Evolutionary conservation across 1,140 invertebrate genomes (phyloP).

Genomic region (Battus philenor): DNA sequence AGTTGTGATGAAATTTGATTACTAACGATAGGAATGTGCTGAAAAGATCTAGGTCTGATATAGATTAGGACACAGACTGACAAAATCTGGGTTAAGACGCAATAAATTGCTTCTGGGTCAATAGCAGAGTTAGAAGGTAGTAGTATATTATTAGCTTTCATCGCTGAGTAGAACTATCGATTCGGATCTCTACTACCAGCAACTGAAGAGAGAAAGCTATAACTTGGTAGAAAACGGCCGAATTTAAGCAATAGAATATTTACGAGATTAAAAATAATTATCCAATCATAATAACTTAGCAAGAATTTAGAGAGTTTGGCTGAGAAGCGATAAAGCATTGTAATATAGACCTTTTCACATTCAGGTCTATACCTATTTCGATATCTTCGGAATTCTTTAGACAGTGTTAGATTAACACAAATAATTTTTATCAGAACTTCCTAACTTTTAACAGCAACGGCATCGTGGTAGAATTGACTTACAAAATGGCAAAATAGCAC

Average conservation of each 20-base stretch:
- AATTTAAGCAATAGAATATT: not conserved
- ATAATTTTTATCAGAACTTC: too few species aligned
- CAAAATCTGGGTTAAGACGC: not conserved
- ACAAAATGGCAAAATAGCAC: too few species aligned
- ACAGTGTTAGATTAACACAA: too few species aligned
- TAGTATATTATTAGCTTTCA: slow-evolving; percentile 2
- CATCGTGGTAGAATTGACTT: too few species aligned
- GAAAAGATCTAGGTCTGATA: not conserved
- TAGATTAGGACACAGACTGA: not conserved
- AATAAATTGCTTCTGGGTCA: not conserved
- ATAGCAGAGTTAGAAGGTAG: not conserved
- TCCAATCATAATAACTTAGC: too few species aligned
- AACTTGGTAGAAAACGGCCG: not conserved
- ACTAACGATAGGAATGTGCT: not conserved
- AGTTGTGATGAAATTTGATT: not conserved
- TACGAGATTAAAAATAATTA: not conserved
- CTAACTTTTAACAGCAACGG: too few species aligned
- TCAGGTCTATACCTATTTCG: too few species aligned
- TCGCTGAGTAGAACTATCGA: slow-evolving; percentile 8
- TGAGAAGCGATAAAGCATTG: not conserved
- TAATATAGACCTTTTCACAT: too few species aligned
- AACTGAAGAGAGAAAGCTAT: not conserved
- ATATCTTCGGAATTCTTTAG: too few species aligned
- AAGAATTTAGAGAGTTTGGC: slow-evolving; percentile 1
- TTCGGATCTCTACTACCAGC: slow-evolving; percentile 1